These are phyloP conservation scores for Microchrysa polita DNA, from an alignment of 2,888 invertebrate species.

Conservation along the genomic window DNA sequence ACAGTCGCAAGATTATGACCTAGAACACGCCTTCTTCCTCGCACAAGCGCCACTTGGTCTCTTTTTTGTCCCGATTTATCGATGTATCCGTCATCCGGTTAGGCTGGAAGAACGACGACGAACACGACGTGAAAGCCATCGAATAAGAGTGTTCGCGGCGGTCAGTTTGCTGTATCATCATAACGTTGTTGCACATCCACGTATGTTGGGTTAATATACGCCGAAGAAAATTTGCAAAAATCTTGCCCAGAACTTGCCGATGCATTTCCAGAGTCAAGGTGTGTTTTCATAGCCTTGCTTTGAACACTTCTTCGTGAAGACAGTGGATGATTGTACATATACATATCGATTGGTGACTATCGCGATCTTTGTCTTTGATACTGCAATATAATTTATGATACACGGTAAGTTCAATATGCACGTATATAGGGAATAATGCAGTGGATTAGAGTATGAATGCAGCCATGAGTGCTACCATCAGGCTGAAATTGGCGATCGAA, in stretches of 20 bases:
- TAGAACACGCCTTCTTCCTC: constrained; percentile 13
- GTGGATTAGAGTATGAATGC: too few species aligned
- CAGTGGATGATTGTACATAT: constrained; percentile 21
- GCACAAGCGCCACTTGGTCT: constrained; percentile 1
- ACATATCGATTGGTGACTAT: background rate
- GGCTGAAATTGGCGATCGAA: too few species aligned
- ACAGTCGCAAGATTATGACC: constrained; percentile 40
- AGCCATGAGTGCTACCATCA: too few species aligned
- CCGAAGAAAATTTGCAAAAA: constrained; percentile 6
- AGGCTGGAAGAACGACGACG: background rate
- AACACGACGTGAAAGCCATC: background rate
- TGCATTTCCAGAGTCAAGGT: constrained; percentile 19
- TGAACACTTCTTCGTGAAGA: constrained; percentile 9
- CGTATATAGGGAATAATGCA: too few species aligned
- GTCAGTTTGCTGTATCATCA: background rate
- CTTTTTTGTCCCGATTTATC: background rate
- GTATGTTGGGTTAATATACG: background rate
- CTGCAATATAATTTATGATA: background rate
- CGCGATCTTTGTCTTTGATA: background rate
- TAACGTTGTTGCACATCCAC: background rate
- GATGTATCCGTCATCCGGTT: background rate
- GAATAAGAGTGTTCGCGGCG: background rate
- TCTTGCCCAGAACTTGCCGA: constrained; percentile 42
- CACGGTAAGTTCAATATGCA: constrained; percentile 24
- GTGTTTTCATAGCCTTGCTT: constrained; percentile 10